These are phyloP conservation scores for Diplodus sargus DNA, from an alignment of 2,797 vertebrate species.

Conservation along the genomic window DNA sequence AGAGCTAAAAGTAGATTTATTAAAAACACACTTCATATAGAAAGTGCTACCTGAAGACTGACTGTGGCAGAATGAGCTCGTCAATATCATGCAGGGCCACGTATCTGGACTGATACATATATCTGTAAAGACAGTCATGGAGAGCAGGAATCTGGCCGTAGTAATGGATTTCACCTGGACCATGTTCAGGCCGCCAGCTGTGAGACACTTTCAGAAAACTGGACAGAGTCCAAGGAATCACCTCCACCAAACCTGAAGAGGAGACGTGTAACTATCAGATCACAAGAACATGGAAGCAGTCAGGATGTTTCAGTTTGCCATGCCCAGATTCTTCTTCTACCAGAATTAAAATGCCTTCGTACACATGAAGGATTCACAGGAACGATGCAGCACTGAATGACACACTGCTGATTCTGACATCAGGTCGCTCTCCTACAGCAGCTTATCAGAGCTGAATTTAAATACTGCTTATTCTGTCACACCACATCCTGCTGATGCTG, in stretches of 20 bases:
- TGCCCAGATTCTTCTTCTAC: too few relatives aligned
- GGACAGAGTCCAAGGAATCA: conserved; percentile 72
- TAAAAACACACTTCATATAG: background rate
- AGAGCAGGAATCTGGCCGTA: conserved; percentile 77
- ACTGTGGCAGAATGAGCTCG: conserved; percentile 76
- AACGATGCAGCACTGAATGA: too few relatives aligned
- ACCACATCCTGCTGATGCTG: too few relatives aligned
- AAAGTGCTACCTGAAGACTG: conserved; percentile 42
- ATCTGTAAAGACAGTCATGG: conserved; percentile 77
- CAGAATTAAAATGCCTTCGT: too few relatives aligned
- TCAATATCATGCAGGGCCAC: conserved; percentile 77
- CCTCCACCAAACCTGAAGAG: conserved; percentile 67
- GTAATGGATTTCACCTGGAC: conserved; percentile 77
- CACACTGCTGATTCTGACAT: too few relatives aligned
- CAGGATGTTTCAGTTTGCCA: background rate
- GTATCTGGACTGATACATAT: conserved; percentile 80
- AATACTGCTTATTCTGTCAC: too few relatives aligned
- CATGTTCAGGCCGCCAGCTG: conserved; percentile 6
- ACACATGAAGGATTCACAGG: too few relatives aligned
- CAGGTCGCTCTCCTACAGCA: too few relatives aligned
- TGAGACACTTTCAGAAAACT: conserved; percentile 49
- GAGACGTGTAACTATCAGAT: background rate
- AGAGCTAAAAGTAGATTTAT: background rate
- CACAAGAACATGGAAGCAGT: background rate
- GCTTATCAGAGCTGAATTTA: too few relatives aligned